These are phyloP conservation scores for Chromis chromis DNA, from an alignment of 2,797 vertebrate genomes.

Conservation along the genomic window DNA sequence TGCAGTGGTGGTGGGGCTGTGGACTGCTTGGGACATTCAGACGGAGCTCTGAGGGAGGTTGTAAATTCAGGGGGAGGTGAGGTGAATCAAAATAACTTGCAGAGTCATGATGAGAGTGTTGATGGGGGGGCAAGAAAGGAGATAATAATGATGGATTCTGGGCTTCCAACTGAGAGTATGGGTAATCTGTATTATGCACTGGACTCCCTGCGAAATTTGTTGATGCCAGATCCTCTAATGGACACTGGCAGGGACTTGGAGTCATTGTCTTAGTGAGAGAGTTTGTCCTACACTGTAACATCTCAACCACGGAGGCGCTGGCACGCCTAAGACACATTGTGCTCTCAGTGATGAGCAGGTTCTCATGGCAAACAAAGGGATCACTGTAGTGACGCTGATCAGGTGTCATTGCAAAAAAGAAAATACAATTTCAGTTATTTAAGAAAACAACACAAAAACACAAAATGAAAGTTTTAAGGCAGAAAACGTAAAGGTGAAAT, in stretches of 20 bases:
- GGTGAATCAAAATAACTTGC: slow-evolving; percentile 60
- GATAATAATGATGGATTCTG: slow-evolving; percentile 50
- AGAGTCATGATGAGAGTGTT: slow-evolving; percentile 65
- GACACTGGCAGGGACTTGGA: slow-evolving; percentile 41
- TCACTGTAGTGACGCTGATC: slow-evolving; percentile 75
- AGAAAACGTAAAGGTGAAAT: background rate
- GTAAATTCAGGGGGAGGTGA: slow-evolving; percentile 50
- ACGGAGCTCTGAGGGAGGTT: slow-evolving; percentile 41
- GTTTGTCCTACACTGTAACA: slow-evolving; percentile 61
- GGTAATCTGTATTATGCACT: slow-evolving; percentile 30
- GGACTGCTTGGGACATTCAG: slow-evolving; percentile 43
- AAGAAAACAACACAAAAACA: slow-evolving; percentile 29
- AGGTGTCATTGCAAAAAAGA: slow-evolving; percentile 47
- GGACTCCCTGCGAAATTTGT: slow-evolving; percentile 30
- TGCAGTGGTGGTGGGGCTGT: slow-evolving; percentile 58
- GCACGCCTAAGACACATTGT: slow-evolving; percentile 61
- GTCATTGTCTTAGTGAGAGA: slow-evolving; percentile 41
- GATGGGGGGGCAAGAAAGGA: slow-evolving; percentile 37
- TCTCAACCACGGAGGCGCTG: slow-evolving; percentile 73
- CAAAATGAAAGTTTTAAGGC: slow-evolving; percentile 19
- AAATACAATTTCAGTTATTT: slow-evolving; percentile 51
- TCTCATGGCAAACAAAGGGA: slow-evolving; percentile 64
- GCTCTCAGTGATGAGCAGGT: slow-evolving; percentile 48
- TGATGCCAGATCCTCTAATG: slow-evolving; percentile 37
- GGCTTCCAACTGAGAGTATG: slow-evolving; percentile 18